A percentile compares a stretch with the other conserved stretches of the same genome.
These are phyloP conservation scores for Excalfactoria chinensis DNA, from an alignment of 2,113 vertebrate species.

Conservation along the genomic window DNA sequence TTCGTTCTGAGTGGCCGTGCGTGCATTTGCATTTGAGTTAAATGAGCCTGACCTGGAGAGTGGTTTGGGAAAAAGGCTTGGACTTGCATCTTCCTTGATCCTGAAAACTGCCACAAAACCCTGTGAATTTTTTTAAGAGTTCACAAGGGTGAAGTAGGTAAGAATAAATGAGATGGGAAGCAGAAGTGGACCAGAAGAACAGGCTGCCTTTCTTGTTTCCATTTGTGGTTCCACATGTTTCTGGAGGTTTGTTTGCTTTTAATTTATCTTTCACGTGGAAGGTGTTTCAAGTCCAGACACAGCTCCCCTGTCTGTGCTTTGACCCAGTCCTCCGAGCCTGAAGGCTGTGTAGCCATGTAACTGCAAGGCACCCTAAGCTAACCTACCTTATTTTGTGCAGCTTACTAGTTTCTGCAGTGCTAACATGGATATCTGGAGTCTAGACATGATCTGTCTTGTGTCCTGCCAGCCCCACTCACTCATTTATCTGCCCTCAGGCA, in stretches of 20 bases:
- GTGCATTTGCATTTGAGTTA: not conserved
- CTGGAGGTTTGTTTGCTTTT: conserved; percentile 44
- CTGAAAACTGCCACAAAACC: not conserved
- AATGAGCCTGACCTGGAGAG: not conserved
- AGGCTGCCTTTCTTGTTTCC: conserved; percentile 44
- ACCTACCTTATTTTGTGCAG: not conserved
- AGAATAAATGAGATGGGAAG: conserved; percentile 38
- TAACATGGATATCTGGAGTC: conserved; percentile 19
- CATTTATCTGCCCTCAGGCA: conserved; percentile 42
- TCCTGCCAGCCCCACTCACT: conserved; percentile 22
- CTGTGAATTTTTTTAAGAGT: not conserved
- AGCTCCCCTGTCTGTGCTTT: conserved; percentile 10
- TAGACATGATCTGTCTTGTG: conserved; percentile 49
- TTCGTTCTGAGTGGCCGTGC: not conserved
- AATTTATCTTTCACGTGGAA: conserved; percentile 47
- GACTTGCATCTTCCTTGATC: not conserved
- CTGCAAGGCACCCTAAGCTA: conserved; percentile 1
- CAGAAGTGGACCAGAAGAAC: conserved; percentile 59
- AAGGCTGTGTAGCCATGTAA: not conserved
- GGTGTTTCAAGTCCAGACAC: conserved; percentile 29
- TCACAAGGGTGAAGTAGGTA: not conserved
- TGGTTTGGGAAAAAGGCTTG: conserved; percentile 5
- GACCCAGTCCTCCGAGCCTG: conserved; percentile 34
- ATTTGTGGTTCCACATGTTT: conserved; percentile 31
- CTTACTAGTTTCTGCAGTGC: not conserved